Evolutionary conservation across 2,888 invertebrate species (phyloP), one percentile per base, ranked within the genome.

Genomic region (Cryptophagus acutangulus): DNA sequence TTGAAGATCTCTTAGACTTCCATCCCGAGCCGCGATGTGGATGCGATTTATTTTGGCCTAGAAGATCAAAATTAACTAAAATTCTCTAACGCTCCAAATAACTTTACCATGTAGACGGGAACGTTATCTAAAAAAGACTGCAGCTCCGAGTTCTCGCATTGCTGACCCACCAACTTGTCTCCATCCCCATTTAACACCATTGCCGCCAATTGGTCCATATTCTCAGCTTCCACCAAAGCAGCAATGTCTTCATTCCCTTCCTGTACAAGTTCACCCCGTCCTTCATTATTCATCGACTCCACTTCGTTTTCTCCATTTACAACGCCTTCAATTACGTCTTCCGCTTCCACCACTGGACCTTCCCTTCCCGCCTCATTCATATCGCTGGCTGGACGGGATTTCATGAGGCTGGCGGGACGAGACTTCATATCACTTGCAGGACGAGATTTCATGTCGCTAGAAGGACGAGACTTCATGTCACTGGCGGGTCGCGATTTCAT

Each of bases 111-210:
- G 59, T 90, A 91, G 17, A 81, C 78, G 8, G 90, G 86, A 36
- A 91, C 87, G 65, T 89, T 90, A 59, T 86, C 84, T 51, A 93
- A 75, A 71, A 93, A 92, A 9, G 87, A 82, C 69, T 90, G 87
- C 28, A 91, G 75, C 65, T 91, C 90, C 3, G 82, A 75, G 67
- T 88, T 86, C 46, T 74, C 71, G 40, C 87, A 80, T 57, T 75
- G 74, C 54, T 82, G 74, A 41, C 87, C 79, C 58, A 85, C 69
- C 57, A 90, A 71, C 70, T 82, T 77, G 48, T 84, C 74, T 0
- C 94, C 94, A 61, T 92, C 86, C 2, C 94, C 94, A 55, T 87
- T 87, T 14, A 95, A 73, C 9, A 95, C 91, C 56, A 94, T 72
- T 36, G 87, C 80, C 16, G 94, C 94, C 58, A 95, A 72, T 71